phyloP scores from a whole-genome alignment of 2,888 invertebrate species.

The Creontiades dilutus region DNA sequence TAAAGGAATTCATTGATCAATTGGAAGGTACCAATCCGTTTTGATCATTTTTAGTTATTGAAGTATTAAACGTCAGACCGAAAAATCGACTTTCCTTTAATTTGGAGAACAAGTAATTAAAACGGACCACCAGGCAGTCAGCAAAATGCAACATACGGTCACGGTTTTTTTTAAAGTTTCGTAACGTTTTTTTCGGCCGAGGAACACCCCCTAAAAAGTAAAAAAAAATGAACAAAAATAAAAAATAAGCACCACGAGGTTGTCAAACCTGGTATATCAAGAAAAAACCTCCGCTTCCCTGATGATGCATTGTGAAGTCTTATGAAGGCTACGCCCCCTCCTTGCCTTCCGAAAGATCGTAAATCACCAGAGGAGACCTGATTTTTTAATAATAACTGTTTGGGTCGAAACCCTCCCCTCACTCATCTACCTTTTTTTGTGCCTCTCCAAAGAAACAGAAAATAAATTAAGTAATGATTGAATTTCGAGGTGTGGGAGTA shows the following conservation, averaged over 20 bases:
- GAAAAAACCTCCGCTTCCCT: conserved; percentile 41
- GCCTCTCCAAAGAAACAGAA: conserved; percentile 7
- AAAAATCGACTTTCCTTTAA: no score
- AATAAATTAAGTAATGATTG: conserved; percentile 38
- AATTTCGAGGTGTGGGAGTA: conserved; percentile 15
- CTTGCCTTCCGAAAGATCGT: conserved; percentile 34
- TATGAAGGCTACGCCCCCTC: conserved; percentile 32
- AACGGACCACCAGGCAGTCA: conserved; percentile 16
- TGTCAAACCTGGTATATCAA: conserved; percentile 23
- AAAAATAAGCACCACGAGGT: conserved; percentile 24
- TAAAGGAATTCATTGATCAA: no score
- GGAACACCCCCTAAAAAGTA: not conserved
- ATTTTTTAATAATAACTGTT: conserved; percentile 51
- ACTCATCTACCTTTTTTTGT: not conserved
- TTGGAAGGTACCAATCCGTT: no score
- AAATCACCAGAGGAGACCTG: conserved; percentile 35
- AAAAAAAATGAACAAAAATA: not conserved
- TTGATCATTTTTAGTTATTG: no score
- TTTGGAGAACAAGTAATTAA: not conserved
- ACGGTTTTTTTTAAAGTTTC: not conserved
- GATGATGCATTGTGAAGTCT: conserved; percentile 32
- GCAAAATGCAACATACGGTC: not conserved
- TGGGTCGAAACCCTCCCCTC: not conserved
- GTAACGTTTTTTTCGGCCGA: not conserved
- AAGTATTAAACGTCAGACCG: no score